Conservation (phyloP, 2,113 vertebrate genomes). For the Myxocyprinus asiaticus region DNA sequence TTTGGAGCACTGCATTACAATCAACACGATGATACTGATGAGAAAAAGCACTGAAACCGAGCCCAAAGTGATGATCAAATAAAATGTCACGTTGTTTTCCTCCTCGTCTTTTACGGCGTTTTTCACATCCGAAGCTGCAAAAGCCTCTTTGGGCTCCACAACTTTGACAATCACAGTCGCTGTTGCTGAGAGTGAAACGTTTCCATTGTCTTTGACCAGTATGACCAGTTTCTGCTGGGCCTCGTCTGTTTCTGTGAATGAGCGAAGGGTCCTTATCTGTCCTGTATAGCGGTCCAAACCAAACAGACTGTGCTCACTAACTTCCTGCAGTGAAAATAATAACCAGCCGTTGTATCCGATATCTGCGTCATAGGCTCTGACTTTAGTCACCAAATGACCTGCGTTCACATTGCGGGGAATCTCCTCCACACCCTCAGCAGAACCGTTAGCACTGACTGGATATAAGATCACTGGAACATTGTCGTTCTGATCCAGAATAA, state of each 20-base stretch:
- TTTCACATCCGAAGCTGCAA: conserved; percentile 48
- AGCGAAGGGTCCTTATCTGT: conserved; percentile 55
- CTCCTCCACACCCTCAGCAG: conserved; percentile 49
- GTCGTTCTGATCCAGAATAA: conserved; percentile 64
- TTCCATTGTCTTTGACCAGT: conserved; percentile 59
- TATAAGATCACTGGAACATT: conserved; percentile 61
- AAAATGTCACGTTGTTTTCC: conserved; percentile 51
- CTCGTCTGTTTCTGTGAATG: conserved; percentile 55
- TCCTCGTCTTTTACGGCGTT: conserved; percentile 36
- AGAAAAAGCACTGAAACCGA: conserved; percentile 56
- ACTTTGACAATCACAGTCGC: conserved; percentile 51
- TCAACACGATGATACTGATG: conserved; percentile 52
- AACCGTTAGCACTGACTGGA: conserved; percentile 56
- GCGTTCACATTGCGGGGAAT: conserved; percentile 51
- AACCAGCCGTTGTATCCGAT: conserved; percentile 64
- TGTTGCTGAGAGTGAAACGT: conserved; percentile 54
- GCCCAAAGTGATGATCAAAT: conserved; percentile 56
- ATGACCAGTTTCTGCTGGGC: conserved; percentile 53
- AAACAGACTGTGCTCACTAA: conserved; percentile 56
- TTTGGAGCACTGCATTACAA: conserved; percentile 54
- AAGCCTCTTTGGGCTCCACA: conserved; percentile 52
- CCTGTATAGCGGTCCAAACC: conserved; percentile 58
- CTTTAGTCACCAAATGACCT: conserved; percentile 61
- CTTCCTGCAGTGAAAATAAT: conserved; percentile 56
- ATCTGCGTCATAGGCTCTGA: conserved; percentile 60